These are phyloP conservation scores for Corythoichthys intestinalis DNA, from an alignment of 2,113 vertebrate genomes.

Conservation along the genomic window DNA sequence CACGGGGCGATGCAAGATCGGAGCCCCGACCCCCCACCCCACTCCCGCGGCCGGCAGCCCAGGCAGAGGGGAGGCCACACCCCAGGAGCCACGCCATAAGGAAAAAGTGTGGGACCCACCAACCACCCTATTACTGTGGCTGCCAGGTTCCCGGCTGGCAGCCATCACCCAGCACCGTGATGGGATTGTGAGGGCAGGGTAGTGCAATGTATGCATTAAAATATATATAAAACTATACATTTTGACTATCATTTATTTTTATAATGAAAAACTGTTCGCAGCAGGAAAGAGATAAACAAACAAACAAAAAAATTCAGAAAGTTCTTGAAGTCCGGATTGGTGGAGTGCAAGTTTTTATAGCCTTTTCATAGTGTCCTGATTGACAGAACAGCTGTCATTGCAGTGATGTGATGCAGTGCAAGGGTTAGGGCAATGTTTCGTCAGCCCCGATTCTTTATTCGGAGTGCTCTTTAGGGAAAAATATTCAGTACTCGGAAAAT, in stretches of 20 bases:
- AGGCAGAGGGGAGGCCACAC: too few species aligned
- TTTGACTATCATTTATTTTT: not conserved
- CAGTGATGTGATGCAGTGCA: not conserved
- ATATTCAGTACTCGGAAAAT: not conserved
- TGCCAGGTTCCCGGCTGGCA: too few species aligned
- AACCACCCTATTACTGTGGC: too few species aligned
- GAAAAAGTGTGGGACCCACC: too few species aligned
- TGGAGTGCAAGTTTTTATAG: not conserved
- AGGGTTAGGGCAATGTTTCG: not conserved
- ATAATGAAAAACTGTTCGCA: not conserved
- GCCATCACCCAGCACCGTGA: too few species aligned
- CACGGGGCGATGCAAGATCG: too few species aligned
- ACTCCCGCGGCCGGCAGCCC: too few species aligned
- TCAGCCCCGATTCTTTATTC: not conserved
- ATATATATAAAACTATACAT: not conserved
- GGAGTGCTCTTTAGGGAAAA: not conserved
- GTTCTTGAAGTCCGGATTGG: not conserved
- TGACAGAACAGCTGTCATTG: slow-evolving; percentile 1
- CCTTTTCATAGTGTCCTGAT: not conserved
- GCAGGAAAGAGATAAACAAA: not conserved
- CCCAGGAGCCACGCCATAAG: too few species aligned
- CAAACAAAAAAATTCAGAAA: not conserved
- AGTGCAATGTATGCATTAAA: too few species aligned
- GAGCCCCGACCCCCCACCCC: too few species aligned
- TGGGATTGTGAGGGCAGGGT: too few species aligned